A percentile compares a stretch with the other conserved stretches of the same genome.
phyloP scores from a whole-genome alignment of 2,888 invertebrate genomes.

The Troides aeacus region DNA sequence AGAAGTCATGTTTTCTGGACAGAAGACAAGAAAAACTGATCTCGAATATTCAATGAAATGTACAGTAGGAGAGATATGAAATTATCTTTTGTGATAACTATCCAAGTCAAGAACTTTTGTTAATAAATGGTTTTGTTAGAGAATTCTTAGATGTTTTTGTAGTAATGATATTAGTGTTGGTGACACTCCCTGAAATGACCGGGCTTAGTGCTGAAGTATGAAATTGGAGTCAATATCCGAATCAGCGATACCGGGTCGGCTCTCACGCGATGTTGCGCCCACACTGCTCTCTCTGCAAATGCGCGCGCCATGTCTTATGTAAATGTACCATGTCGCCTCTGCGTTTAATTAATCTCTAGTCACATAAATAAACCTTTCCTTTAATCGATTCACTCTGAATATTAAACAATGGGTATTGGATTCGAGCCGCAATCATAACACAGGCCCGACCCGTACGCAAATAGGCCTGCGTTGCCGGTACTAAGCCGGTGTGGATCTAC shows the following conservation, averaged over 20 bases:
- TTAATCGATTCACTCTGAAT: conserved; percentile 62
- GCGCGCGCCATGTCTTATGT: conserved; percentile 78
- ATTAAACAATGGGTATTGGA: conserved; percentile 52
- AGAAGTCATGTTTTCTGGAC: too few species aligned
- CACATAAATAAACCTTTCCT: conserved; percentile 69
- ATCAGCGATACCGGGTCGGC: conserved; percentile 21
- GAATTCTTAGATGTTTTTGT: too few species aligned
- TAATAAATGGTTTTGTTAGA: too few species aligned
- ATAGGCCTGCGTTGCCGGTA: neutral
- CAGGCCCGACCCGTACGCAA: neutral
- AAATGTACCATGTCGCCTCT: conserved; percentile 74
- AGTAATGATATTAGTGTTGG: neutral
- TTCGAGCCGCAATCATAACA: conserved; percentile 9
- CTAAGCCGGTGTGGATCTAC: neutral
- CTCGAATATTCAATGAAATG: too few species aligned
- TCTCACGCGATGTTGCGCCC: conserved; percentile 59
- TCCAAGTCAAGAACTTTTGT: too few species aligned
- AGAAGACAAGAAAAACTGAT: too few species aligned
- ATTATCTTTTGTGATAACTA: too few species aligned
- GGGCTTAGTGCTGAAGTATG: conserved; percentile 28
- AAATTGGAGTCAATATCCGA: conserved; percentile 33
- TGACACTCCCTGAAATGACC: neutral
- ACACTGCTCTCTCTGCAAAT: conserved; percentile 65
- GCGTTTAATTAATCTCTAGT: conserved; percentile 76
- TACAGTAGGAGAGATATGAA: too few species aligned